A percentile compares a stretch with the other conserved stretches of the same genome.
phyloP scores from a whole-genome alignment of 2,113 vertebrate species.

The Lophochroa leadbeateri region DNA sequence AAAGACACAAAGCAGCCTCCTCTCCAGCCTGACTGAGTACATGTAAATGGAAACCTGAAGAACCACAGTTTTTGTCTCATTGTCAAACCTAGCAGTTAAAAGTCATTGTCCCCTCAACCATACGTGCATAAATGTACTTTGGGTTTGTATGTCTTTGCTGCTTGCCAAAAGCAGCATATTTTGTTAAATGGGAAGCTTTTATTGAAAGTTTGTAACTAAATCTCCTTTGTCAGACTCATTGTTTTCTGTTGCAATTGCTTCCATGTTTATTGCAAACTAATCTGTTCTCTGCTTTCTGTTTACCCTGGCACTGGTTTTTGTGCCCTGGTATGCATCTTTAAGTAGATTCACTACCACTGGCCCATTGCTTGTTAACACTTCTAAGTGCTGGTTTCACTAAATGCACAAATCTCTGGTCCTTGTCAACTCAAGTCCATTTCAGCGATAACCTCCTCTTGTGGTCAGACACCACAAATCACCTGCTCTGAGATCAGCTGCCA shows the following conservation, averaged over 20 bases:
- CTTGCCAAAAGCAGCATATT: not conserved
- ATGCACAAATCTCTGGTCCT: not conserved
- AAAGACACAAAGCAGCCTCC: not conserved
- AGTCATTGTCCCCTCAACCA: not conserved
- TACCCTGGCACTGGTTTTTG: not conserved
- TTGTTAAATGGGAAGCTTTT: not conserved
- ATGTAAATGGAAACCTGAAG: not conserved
- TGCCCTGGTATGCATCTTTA: constrained; percentile 16
- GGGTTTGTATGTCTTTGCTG: not conserved
- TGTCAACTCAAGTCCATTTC: not conserved
- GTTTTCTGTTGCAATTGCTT: constrained; percentile 39
- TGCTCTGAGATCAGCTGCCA: not conserved
- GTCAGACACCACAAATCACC: not conserved
- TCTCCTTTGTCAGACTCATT: not conserved
- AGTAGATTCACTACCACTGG: not conserved
- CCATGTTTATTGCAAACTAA: constrained; percentile 30
- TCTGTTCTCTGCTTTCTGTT: constrained; percentile 28
- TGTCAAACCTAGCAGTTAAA: not conserved
- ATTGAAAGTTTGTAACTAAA: not conserved
- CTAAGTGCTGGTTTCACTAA: constrained; percentile 4
- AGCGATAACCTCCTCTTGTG: not conserved
- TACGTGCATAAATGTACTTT: not conserved
- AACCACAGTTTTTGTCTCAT: not conserved
- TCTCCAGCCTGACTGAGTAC: not conserved
- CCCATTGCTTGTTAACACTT: constrained; percentile 29